These are phyloP conservation scores for Rousettus leschenaultii DNA, from an alignment of 2,113 vertebrate species.

Conservation along the genomic window DNA sequence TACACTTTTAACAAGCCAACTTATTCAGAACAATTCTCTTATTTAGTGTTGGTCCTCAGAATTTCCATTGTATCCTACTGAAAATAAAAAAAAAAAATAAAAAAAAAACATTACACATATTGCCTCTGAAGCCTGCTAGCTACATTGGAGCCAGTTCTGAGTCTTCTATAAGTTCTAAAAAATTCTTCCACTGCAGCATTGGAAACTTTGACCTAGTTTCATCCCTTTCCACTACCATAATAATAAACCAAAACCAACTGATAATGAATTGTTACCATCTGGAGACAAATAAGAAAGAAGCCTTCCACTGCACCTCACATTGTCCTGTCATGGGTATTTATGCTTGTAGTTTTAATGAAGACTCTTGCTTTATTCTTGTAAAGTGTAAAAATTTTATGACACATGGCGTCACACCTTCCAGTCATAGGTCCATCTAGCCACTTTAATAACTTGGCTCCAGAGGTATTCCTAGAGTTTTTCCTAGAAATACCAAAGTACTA, in stretches of 20 bases:
- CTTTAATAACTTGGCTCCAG: neutral
- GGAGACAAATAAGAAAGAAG: neutral
- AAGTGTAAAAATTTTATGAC: slow-evolving; percentile 20
- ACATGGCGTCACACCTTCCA: neutral
- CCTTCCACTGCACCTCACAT: neutral
- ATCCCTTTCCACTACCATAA: neutral
- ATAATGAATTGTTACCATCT: neutral
- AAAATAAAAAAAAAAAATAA: too few species aligned
- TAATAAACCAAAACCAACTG: neutral
- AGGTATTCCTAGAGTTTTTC: neutral
- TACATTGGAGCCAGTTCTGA: neutral
- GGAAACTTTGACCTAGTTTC: neutral
- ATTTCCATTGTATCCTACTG: neutral
- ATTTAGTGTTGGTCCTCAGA: neutral
- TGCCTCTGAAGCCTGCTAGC: neutral
- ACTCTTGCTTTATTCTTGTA: neutral
- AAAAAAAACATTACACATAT: neutral
- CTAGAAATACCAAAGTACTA: neutral
- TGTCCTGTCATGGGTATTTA: neutral
- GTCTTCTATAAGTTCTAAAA: neutral
- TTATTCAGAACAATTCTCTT: neutral
- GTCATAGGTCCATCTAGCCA: neutral
- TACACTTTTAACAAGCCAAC: neutral
- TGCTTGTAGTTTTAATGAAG: neutral
- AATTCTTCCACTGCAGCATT: neutral